Conservation (phyloP, 2,797 vertebrate species). For the Halcyon chelicuti region DNA sequence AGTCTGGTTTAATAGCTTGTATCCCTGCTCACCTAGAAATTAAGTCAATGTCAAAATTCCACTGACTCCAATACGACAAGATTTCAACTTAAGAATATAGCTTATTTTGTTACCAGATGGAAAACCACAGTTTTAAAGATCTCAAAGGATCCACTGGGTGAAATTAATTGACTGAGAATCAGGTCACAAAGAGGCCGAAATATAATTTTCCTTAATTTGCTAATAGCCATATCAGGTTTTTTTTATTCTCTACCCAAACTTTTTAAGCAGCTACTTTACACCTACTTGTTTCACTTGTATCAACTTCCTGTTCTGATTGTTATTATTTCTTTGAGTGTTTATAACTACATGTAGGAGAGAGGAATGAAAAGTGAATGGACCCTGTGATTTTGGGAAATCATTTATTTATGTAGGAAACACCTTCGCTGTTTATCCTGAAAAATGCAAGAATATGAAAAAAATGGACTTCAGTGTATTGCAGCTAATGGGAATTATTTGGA, state of each 20-base stretch:
- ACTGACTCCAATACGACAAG: not conserved
- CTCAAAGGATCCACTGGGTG: not conserved
- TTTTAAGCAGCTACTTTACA: not conserved
- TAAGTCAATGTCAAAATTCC: not conserved
- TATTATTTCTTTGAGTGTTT: not conserved
- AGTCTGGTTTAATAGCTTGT: not conserved
- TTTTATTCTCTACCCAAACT: not conserved
- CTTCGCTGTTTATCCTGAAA: not conserved
- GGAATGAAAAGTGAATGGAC: not conserved
- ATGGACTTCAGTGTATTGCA: not conserved
- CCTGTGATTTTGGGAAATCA: conserved; percentile 15
- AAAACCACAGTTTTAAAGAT: not conserved
- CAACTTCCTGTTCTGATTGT: not conserved
- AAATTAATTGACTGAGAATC: not conserved
- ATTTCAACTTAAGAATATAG: not conserved
- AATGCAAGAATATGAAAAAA: conserved; percentile 8
- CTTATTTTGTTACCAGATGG: not conserved
- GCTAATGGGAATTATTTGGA: conserved; percentile 15
- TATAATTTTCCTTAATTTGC: not conserved
- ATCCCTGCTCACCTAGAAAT: not conserved
- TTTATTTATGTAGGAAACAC: conserved; percentile 18
- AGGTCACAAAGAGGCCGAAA: not conserved
- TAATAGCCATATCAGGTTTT: not conserved
- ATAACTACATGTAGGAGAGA: not conserved
- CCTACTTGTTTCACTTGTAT: not conserved